Conservation (phyloP, 2,888 invertebrate genomes). For the Thymelicus acteon region DNA sequence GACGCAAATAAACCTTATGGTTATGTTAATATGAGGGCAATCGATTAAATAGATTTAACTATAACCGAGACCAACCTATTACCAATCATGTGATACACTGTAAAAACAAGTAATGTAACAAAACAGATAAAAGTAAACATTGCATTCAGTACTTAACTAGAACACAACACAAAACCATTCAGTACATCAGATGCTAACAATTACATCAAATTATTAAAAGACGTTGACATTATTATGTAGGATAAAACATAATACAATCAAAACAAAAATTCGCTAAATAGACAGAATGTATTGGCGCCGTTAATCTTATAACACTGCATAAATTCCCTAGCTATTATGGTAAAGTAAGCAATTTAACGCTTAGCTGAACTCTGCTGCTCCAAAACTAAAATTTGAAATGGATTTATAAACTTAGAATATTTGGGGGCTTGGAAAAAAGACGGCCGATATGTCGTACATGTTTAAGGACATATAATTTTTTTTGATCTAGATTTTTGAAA, state of each 20-base stretch:
- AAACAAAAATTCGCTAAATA: no score
- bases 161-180: not conserved
- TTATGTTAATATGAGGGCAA: constrained; percentile 24
- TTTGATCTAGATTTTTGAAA: no score
- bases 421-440: no score
- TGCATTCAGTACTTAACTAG: not conserved
- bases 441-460: no score
- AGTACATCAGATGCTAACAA: not conserved
- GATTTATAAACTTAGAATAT: not conserved
- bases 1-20: constrained; percentile 29
- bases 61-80: not conserved
- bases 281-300: no score
- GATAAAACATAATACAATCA: not conserved
- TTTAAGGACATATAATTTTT: no score
- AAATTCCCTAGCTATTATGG: not conserved
- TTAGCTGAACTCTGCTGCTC: not conserved
- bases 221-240: no score
- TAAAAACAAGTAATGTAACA: constrained; percentile 5
- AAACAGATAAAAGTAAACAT: not conserved
- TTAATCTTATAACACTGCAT: not conserved
- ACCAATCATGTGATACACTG: constrained; percentile 12
- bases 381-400: not conserved
- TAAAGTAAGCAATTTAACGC: not conserved
- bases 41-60: constrained; percentile 29
- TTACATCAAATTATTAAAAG: no score